Conservation (phyloP, 2,797 vertebrate genomes). For the Myotis planiceps region DNA sequence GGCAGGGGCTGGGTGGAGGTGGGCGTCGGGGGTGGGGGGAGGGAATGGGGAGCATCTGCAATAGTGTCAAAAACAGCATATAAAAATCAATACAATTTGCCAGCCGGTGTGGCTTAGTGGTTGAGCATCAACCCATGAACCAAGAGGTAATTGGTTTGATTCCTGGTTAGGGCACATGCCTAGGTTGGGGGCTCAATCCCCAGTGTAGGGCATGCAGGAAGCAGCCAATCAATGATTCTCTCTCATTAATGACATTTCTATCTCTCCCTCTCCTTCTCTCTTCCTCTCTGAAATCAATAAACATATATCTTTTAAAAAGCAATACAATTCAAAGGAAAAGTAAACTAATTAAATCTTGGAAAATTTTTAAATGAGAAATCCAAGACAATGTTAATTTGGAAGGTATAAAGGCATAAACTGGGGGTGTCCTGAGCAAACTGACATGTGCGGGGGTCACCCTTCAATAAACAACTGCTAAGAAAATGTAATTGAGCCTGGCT, state of each 20-base stretch:
- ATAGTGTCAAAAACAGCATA: not conserved
- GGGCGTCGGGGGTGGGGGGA: no score
- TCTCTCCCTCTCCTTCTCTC: no score
- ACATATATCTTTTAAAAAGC: not conserved
- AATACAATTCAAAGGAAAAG: not conserved
- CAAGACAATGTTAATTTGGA: not conserved
- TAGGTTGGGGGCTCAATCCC: no score
- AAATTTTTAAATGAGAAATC: not conserved
- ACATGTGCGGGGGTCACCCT: not conserved
- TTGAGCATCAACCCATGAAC: no score
- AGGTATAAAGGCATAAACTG: not conserved
- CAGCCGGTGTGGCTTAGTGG: no score
- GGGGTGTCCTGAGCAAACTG: not conserved
- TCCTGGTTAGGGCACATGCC: no score
- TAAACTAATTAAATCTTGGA: not conserved
- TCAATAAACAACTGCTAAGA: not conserved
- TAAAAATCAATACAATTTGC: no score
- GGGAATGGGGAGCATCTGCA: not conserved
- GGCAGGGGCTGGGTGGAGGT: not conserved
- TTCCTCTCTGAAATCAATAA: not conserved
- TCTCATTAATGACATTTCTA: no score
- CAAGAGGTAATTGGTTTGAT: no score
- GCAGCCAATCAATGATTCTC: no score
- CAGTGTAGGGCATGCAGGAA: no score
- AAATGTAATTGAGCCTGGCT: not conserved